A percentile compares a stretch with the other conserved stretches of the same genome.
These are phyloP conservation scores for Phasia obesa DNA, from an alignment of 2,888 invertebrate species.

Conservation along the genomic window DNA sequence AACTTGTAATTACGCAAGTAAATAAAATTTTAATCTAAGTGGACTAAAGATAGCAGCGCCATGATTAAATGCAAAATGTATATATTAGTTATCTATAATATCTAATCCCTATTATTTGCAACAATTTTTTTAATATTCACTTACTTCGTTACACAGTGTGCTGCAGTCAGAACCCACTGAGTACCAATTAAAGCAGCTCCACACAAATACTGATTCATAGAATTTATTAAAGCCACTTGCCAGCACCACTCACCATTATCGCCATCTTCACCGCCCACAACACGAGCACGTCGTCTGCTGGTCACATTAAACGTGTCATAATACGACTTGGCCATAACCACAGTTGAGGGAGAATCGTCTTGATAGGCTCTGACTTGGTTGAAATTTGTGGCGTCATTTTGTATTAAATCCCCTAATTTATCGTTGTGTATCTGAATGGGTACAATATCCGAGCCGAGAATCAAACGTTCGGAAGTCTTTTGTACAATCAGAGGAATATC, in stretches of 20 bases:
- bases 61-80: no score
- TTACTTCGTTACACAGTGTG: conserved; percentile 96
- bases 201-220: conserved; percentile 95
- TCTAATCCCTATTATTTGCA: no score
- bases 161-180: conserved; percentile 96
- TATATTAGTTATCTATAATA: no score
- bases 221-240: conserved; percentile 96
- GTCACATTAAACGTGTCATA: conserved; percentile 71
- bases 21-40: no score
- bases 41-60: no score
- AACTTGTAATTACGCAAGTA: no score
- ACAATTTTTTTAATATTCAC: conserved; percentile 75
- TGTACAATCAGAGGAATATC: conserved; percentile 70
- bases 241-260: conserved; percentile 97
- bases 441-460: conserved; percentile 81
- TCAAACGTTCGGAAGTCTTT: conserved; percentile 80
- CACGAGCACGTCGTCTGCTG: conserved; percentile 81
- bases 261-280: conserved; percentile 96
- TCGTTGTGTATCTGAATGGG: conserved; percentile 82
- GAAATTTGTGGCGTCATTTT: conserved; percentile 75
- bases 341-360: conserved; percentile 61
- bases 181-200: conserved; percentile 96
- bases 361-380: conserved; percentile 78
- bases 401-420: conserved; percentile 80
- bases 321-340: conserved; percentile 71